Percentiles rank a stretch among this genome's conserved stretches.
Evolutionary conservation across 2,113 vertebrate genomes (phyloP).

Genomic region (Trematomus loennbergii): DNA sequence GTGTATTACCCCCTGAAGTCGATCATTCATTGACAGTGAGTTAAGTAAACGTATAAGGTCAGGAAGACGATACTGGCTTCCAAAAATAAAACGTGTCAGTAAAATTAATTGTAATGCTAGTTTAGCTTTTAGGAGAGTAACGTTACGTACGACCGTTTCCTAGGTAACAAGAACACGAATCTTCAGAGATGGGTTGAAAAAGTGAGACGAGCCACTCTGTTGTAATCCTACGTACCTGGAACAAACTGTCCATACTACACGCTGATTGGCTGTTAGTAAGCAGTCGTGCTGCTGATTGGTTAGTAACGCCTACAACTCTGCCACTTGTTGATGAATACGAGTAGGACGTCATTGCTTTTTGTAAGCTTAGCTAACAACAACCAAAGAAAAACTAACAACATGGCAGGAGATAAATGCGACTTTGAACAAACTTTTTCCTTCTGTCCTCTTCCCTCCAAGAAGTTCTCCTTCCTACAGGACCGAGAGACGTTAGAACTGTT

Average conservation of each 20-base stretch:
- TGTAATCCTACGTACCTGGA: background rate
- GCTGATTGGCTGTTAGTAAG: slow-evolving; percentile 31
- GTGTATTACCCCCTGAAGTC: background rate
- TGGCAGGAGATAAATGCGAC: slow-evolving; percentile 46
- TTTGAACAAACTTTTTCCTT: slow-evolving; percentile 70
- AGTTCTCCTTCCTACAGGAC: slow-evolving; percentile 68
- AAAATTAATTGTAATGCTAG: background rate
- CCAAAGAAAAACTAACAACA: slow-evolving; percentile 11
- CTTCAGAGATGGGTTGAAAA: background rate
- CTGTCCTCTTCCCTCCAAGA: slow-evolving; percentile 55
- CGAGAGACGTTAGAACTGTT: slow-evolving; percentile 52
- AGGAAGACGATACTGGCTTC: background rate
- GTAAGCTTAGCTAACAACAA: background rate
- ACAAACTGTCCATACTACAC: background rate
- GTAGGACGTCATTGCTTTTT: background rate
- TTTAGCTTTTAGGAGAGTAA: background rate
- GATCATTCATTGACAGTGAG: background rate
- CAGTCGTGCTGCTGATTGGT: slow-evolving; percentile 33
- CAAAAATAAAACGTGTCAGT: no score
- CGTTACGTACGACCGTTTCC: slow-evolving; percentile 27
- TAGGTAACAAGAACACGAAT: slow-evolving; percentile 50
- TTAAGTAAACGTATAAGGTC: background rate
- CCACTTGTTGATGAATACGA: background rate
- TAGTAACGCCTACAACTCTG: background rate
- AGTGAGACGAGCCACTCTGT: background rate